Conservation (phyloP, 2,888 invertebrate genomes). For the Oasisia sp. region DNA sequence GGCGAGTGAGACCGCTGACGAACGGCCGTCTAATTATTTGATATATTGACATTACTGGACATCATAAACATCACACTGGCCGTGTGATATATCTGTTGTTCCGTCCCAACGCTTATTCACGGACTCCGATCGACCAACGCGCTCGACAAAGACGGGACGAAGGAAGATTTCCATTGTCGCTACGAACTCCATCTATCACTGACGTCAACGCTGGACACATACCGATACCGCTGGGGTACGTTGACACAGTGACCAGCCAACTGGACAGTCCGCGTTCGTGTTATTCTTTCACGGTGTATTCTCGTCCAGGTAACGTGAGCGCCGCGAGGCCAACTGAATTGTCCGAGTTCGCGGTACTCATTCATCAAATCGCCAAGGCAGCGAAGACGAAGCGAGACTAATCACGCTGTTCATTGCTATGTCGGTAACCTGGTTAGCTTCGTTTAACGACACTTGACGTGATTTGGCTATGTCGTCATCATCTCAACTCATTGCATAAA, state of each 20-base stretch:
- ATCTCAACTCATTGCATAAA: too few relatives aligned
- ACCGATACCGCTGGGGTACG: not conserved
- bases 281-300: not conserved
- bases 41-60: constrained; percentile 3
- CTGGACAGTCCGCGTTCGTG: not conserved
- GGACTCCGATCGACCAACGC: not conserved
- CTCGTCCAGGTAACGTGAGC: not conserved
- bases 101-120: not conserved
- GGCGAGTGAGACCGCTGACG: not conserved
- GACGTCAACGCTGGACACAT: not conserved
- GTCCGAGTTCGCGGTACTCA: not conserved
- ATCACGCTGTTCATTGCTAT: too few relatives aligned
- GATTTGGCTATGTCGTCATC: too few relatives aligned
- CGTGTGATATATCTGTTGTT: not conserved
- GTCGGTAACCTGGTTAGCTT: not conserved
- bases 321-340: not conserved
- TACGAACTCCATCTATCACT: not conserved
- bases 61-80: not conserved
- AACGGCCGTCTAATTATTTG: not conserved
- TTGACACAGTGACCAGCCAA: constrained; percentile 1
- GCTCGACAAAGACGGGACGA: not conserved
- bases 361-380: not conserved
- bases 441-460: too few relatives aligned
- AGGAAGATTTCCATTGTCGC: not conserved
- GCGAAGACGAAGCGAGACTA: not conserved